Conservation (phyloP, 2,113 vertebrate genomes). For the Megaptera novaeangliae region DNA sequence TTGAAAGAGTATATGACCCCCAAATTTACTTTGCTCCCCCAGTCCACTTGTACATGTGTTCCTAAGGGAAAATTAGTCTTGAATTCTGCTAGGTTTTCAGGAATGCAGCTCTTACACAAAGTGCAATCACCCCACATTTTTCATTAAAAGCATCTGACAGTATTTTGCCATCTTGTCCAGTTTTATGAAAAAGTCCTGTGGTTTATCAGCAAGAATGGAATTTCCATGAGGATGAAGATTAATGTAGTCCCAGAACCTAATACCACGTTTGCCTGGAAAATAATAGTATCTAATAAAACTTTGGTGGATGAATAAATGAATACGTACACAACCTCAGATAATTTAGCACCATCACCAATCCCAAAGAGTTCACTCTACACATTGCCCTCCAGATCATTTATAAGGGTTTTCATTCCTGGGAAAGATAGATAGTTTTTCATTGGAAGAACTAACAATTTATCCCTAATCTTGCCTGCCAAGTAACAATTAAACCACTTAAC, state of each 20-base stretch:
- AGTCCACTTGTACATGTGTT: not conserved
- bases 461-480: not conserved
- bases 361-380: not conserved
- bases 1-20: not conserved
- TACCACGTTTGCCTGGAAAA: not conserved
- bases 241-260: not conserved
- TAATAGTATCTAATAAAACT: not conserved
- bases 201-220: constrained; percentile 45
- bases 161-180: not conserved
- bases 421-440: not conserved
- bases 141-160: constrained; percentile 33
- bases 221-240: constrained; percentile 14
- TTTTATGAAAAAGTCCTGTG: constrained; percentile 20
- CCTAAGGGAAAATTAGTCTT: not conserved
- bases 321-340: not conserved
- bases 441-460: not conserved
- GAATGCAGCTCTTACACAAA: constrained; percentile 1
- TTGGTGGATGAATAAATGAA: not conserved
- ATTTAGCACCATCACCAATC: not conserved
- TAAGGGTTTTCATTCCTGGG: not conserved
- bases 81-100: constrained; percentile 22
- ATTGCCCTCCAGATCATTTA: not conserved
- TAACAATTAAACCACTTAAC: not conserved
- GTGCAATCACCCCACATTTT: not conserved
- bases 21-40: not conserved